These are phyloP conservation scores for Carcharodon carcharias DNA, from an alignment of 2,797 vertebrate species.

Conservation along the genomic window DNA sequence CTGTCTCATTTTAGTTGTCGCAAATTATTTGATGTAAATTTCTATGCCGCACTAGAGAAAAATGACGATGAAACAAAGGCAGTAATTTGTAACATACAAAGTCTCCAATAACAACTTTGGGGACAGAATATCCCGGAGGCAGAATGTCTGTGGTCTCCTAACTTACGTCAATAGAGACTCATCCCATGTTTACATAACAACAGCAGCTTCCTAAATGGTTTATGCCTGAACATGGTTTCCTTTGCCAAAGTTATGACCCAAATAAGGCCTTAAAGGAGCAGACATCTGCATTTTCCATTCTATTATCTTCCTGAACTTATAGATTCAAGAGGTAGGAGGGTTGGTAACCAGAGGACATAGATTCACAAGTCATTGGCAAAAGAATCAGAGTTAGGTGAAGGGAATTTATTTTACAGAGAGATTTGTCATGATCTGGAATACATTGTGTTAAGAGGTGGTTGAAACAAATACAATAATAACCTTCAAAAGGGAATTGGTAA, in stretches of 20 bases:
- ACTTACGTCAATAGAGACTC: not conserved
- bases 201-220: not conserved
- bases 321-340: no score
- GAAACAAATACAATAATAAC: not conserved
- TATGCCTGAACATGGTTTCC: not conserved
- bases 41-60: not conserved
- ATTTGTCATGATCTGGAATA: not conserved
- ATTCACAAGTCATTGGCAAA: not conserved
- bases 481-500: not conserved
- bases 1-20: not conserved
- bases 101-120: not conserved
- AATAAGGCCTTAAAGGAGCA: not conserved
- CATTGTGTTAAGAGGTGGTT: not conserved
- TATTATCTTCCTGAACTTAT: not conserved
- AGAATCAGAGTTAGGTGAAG: not conserved
- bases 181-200: not conserved
- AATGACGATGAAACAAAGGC: not conserved
- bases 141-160: constrained; percentile 7
- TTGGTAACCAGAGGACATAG: not conserved
- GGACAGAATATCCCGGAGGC: not conserved
- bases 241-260: not conserved
- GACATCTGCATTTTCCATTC: not conserved
- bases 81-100: not conserved
- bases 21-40: not conserved
- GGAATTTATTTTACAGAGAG: not conserved